These are phyloP conservation scores for Dendrolimus pini DNA, from an alignment of 2,888 invertebrate species.

Conservation along the genomic window DNA sequence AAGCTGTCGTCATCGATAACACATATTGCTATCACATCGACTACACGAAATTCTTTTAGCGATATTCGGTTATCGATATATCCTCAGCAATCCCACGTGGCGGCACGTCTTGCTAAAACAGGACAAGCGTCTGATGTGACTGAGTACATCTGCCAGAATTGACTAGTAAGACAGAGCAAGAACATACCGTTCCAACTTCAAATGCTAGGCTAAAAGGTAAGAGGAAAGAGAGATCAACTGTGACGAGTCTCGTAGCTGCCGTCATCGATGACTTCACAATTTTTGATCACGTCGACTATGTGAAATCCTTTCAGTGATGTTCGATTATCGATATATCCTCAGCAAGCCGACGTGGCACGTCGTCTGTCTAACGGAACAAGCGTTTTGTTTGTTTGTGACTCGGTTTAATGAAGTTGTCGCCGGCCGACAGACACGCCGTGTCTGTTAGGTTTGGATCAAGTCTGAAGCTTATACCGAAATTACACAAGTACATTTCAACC, in stretches of 20 bases:
- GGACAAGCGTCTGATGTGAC: constrained; percentile 14
- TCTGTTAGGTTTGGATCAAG: not conserved
- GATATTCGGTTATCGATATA: not conserved
- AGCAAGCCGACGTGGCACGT: not conserved
- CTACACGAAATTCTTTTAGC: not conserved
- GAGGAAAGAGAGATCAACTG: too few relatives aligned
- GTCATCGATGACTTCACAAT: not conserved
- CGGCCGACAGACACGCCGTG: constrained; percentile 18
- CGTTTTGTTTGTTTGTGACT: constrained; percentile 37
- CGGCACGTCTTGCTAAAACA: not conserved
- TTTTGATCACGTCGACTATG: not conserved
- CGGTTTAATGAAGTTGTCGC: constrained; percentile 53
- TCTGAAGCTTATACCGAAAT: not conserved
- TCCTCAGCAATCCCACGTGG: not conserved
- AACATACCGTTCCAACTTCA: too few relatives aligned
- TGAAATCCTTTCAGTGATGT: not conserved
- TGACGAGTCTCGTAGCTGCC: too few relatives aligned
- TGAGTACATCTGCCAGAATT: too few relatives aligned
- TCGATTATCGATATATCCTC: not conserved
- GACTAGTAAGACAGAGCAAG: too few relatives aligned
- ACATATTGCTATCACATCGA: not conserved
- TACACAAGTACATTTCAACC: not conserved
- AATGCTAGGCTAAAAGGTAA: too few relatives aligned
- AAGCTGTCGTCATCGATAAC: too few relatives aligned
- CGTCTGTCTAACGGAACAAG: constrained; percentile 3